A percentile compares a stretch with the other conserved stretches of the same genome.
Evolutionary conservation across 1,140 invertebrate species (phyloP).

Genomic region (Caenorhabditis tropicalis): DNA sequence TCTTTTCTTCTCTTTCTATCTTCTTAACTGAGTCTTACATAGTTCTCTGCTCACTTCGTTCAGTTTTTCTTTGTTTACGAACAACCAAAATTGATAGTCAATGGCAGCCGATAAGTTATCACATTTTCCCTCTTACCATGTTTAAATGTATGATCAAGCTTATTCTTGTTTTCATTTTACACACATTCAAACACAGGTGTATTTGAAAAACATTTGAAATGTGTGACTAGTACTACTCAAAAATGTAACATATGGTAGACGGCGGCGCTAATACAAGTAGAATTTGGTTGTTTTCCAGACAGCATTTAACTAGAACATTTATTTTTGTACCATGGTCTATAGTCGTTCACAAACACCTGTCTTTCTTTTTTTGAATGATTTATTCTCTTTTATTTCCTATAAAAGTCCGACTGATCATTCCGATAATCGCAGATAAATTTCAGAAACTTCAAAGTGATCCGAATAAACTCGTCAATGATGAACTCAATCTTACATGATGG

Average conservation of each 20-base stretch:
- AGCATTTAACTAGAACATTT: not conserved
- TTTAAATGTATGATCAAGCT: too few relatives aligned
- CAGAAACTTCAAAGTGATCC: too few relatives aligned
- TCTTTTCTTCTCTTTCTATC: not conserved
- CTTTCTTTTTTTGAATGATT: too few relatives aligned
- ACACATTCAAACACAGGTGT: not conserved
- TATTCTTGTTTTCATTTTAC: not conserved
- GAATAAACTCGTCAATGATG: not conserved
- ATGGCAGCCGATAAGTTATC: too few relatives aligned
- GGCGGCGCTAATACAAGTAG: not conserved
- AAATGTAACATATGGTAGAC: not conserved
- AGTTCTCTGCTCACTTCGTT: not conserved
- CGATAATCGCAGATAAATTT: too few relatives aligned
- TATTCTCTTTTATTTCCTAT: too few relatives aligned
- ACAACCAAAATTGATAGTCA: not conserved
- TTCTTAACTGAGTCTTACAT: not conserved
- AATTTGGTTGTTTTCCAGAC: not conserved
- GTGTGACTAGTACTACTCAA: not conserved
- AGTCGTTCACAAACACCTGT: too few relatives aligned
- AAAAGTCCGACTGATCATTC: too few relatives aligned
- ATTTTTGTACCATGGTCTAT: conserved; percentile 2
- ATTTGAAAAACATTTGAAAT: not conserved
- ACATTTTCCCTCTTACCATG: too few relatives aligned
- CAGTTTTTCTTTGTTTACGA: not conserved
- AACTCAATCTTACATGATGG: conserved; percentile 13